phyloP scores from a whole-genome alignment of 2,797 vertebrate genomes.

The Toxotes lorentzi region DNA sequence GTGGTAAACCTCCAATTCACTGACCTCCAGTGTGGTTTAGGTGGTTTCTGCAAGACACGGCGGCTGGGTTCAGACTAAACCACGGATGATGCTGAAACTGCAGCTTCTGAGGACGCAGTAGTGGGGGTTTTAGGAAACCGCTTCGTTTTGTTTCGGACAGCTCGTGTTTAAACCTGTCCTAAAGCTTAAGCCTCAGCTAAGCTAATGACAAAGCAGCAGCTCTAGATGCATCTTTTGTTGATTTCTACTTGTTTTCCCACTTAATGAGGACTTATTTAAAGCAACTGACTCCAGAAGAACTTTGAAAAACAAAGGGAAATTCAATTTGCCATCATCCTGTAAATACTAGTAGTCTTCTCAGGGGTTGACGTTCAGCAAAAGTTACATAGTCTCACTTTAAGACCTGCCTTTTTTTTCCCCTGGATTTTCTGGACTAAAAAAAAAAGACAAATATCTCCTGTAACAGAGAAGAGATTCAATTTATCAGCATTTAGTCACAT shows the following conservation, averaged over 20 bases:
- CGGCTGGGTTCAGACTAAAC: neutral
- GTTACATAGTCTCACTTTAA: slow-evolving; percentile 16
- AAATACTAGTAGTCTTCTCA: slow-evolving; percentile 22
- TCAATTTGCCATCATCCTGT: neutral
- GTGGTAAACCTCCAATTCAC: neutral
- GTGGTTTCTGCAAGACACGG: neutral
- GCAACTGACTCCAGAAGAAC: neutral
- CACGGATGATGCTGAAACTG: neutral
- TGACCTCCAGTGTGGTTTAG: neutral
- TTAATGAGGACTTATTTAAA: neutral
- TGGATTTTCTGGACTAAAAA: neutral
- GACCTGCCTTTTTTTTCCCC: neutral
- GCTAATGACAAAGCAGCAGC: neutral
- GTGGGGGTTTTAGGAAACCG: neutral
- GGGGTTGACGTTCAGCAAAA: slow-evolving; percentile 23
- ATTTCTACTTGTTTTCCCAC: neutral
- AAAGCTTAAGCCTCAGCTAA: neutral
- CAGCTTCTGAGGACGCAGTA: neutral
- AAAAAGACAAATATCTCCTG: neutral
- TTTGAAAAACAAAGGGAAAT: neutral
- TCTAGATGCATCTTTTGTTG: neutral
- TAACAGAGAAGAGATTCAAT: neutral
- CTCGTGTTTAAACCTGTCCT: neutral
- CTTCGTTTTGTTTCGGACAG: neutral
- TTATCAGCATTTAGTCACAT: neutral